Base-by-base conservation (phyloP, 1,140 invertebrate species). In the Drosophila pectinifera region DNA sequence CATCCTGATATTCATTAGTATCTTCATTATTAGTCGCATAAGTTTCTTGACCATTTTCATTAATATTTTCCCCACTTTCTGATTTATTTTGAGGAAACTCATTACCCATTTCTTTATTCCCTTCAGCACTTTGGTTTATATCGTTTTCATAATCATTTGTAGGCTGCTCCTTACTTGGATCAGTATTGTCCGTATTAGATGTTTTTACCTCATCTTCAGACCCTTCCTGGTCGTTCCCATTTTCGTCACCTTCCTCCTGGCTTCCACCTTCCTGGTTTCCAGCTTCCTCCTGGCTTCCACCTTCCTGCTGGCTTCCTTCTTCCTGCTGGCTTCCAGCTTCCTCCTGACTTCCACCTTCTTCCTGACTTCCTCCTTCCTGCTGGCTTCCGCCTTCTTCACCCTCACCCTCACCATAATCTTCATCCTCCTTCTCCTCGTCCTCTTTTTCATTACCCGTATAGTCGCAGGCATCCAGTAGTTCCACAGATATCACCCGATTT, bases 401-500 rank as follows among this genome's bases (percentile, higher is more conserved):
- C n/a, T n/a, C n/a, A 4, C 38, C 22, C 8, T 54, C 39, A 8
- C 14, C 34, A 1, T 72, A 49, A 0, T 26, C 53, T 34, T 74
- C 45, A 24, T 34, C 41, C n/a, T 46, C 36, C 4, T 16, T 26
- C 10, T 63, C 77, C 0, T 54, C 46, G 1, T 64, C 51, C 2
- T 24, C 43, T 0, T 57, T 34, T 0, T 51, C 70, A 3, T 46
- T 61, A 10, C 39, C 63, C 8, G 74, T 53, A 78, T 78, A 92
- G 38, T 82, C 78, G 14, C 91, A 92, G 5, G 85, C 69, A 81
- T 92, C 91, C 11, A 91, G 64, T 13, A 88, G 42, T 4, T 90
- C 78, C 7, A 92, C 51, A 31, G 78, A 74, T 31, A 91, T 92
- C 2, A 91, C 91, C 1, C 91, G 86, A 78, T 90, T 92, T 0